phyloP scores from a whole-genome alignment of 2,797 vertebrate genomes.

The Melanotaenia trifasciata region DNA sequence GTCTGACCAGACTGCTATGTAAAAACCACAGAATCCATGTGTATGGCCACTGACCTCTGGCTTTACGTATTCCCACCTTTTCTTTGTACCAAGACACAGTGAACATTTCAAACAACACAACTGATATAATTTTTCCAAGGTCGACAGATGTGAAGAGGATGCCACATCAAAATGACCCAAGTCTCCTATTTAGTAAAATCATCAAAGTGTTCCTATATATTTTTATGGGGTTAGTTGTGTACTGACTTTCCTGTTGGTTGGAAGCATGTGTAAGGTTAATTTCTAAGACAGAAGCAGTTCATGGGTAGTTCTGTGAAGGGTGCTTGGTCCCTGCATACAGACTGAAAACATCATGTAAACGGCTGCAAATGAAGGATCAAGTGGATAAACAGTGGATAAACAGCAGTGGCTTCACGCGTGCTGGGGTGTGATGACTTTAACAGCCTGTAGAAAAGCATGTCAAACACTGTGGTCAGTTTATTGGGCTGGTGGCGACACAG shows the following conservation, averaged over 20 bases:
- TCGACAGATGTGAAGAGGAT: not conserved
- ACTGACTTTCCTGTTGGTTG: not conserved
- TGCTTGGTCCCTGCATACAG: not conserved
- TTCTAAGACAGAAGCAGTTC: not conserved
- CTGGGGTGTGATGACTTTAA: slow-evolving; percentile 61
- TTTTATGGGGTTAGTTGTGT: too few species aligned
- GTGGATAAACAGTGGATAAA: slow-evolving; percentile 33
- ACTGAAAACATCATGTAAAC: not conserved
- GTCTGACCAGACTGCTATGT: not conserved
- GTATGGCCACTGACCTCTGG: not conserved
- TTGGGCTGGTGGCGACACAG: slow-evolving; percentile 69
- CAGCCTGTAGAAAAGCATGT: slow-evolving; percentile 64
- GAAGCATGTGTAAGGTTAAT: not conserved
- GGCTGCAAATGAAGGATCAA: slow-evolving; percentile 6
- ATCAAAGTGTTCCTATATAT: too few species aligned
- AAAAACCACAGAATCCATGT: not conserved
- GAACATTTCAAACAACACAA: not conserved
- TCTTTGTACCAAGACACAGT: not conserved
- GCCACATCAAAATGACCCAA: not conserved
- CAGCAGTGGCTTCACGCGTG: slow-evolving; percentile 36
- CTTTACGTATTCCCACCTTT: not conserved
- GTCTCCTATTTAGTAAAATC: too few species aligned
- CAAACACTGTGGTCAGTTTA: slow-evolving; percentile 74
- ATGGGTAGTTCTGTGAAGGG: not conserved
- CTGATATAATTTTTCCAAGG: not conserved